These are phyloP conservation scores for Ormyrus pomaceus DNA, from an alignment of 2,888 invertebrate species.

Conservation along the genomic window DNA sequence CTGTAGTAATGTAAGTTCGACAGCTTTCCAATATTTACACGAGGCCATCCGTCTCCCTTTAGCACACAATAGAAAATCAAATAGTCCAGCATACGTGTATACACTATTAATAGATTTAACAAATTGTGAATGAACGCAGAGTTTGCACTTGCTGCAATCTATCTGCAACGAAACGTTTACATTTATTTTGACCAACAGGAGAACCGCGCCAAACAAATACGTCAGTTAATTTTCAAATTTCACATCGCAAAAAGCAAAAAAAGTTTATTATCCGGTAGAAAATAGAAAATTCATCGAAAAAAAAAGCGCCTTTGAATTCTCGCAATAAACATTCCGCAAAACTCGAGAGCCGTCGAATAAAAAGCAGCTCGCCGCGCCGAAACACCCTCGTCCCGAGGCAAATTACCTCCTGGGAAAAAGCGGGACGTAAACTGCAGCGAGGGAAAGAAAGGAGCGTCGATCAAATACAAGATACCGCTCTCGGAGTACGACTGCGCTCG, in stretches of 20 bases:
- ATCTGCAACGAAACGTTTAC: no score
- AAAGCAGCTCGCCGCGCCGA: not conserved
- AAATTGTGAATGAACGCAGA: not conserved
- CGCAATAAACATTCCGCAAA: not conserved
- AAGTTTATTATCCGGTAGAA: no score
- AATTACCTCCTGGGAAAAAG: not conserved
- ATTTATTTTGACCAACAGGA: no score
- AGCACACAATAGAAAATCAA: slow-evolving; percentile 24
- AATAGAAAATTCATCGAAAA: no score
- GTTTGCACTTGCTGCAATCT: no score
- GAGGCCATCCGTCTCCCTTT: not conserved
- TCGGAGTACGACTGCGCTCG: not conserved
- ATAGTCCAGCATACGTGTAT: not conserved
- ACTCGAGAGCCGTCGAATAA: not conserved
- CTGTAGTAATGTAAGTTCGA: slow-evolving; percentile 9
- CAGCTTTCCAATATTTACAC: slow-evolving; percentile 13
- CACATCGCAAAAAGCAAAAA: no score
- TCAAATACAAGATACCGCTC: slow-evolving; percentile 30
- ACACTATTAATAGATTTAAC: slow-evolving; percentile 22
- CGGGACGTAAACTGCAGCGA: not conserved
- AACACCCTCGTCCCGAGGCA: no score
- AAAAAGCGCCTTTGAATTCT: not conserved
- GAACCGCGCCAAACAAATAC: no score
- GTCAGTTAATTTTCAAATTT: no score
- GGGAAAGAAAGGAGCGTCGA: slow-evolving; percentile 15